phyloP scores from a whole-genome alignment of 2,888 invertebrate species.

The Chloroclysta siterata region DNA sequence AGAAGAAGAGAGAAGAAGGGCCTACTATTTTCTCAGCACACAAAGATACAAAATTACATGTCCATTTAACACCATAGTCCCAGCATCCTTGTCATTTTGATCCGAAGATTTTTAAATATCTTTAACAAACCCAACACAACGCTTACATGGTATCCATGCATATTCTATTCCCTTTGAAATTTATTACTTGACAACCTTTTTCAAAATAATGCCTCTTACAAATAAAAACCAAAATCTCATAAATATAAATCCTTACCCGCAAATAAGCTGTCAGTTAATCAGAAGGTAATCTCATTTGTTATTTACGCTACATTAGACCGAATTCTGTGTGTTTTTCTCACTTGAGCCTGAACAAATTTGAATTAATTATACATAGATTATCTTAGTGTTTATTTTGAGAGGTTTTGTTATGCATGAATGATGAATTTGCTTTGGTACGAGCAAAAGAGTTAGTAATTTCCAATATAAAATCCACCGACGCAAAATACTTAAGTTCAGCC shows the following conservation, averaged over 20 bases:
- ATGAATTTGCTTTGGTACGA: not conserved
- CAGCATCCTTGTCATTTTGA: too few species aligned
- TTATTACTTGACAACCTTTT: not conserved
- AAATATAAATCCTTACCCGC: slow-evolving; percentile 48
- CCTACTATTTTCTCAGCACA: too few species aligned
- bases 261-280: slow-evolving; percentile 53
- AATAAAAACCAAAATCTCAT: slow-evolving; percentile 47
- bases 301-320: slow-evolving; percentile 46
- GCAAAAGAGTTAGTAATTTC: not conserved
- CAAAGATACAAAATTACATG: too few species aligned
- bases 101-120: not conserved
- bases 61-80: too few species aligned
- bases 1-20: too few species aligned
- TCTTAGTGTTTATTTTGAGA: slow-evolving; percentile 9
- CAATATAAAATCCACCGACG: not conserved
- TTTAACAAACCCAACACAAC: not conserved
- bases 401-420: not conserved
- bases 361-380: slow-evolving; percentile 24
- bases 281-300: slow-evolving; percentile 51
- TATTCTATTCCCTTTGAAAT: not conserved
- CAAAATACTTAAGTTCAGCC: too few species aligned
- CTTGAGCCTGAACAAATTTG: slow-evolving; percentile 28
- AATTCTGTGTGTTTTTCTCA: slow-evolving; percentile 36
- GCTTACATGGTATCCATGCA: not conserved
- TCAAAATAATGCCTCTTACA: slow-evolving; percentile 17